Evolutionary conservation across 1,140 invertebrate genomes (phyloP), one percentile per base, ranked within the genome.

Genomic region (Acromyrmex echinatior): DNA sequence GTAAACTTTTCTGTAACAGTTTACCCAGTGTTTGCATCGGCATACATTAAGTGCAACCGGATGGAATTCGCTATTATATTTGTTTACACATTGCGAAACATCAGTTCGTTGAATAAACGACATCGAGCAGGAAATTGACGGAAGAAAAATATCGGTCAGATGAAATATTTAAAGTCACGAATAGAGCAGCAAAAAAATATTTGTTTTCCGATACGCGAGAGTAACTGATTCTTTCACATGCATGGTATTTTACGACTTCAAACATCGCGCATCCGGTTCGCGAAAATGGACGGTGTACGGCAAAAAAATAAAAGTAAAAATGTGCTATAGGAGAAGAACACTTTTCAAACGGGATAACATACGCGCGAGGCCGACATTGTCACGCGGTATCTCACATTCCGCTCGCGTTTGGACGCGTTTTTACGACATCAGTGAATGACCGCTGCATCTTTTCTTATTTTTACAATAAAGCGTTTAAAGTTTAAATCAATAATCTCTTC

Each of bases 81-180:
- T 71, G 25, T 74, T 84, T 49, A 71, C 35, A 14, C 39, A 62
- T 76, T n/a, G 53, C 80, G 3, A 60, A 45, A 18, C 14, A 3
- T 49, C 39, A 4, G 6, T n/a, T 49, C 12, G 21, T 49, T 28
- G 9, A 45, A 39, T 65, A 18, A 78, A n/a, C 31, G 6, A 31
- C 51, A 71, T 45, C 18, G 56, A 31, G 68, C 31, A 21, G 65
- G 21, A 49, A 74, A 28, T 62, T 49, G 14, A 28, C 1, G 56
- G 18, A 68, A 35, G 65, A 81, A 68, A 60, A 82, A 28, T 35
- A 6, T 49, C 6, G 25, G 9, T 60, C 63, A 21, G 39, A n/a
- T 18, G 18, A 84, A 74, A 84, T 84, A 84, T 76, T 84, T 84
- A 74, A 76, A 76, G 28, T 45, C 25, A 18, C 53, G n/a, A 31